Percentiles rank a stretch among this genome's conserved stretches.
phyloP scores from a whole-genome alignment of 2,888 invertebrate genomes.

The Halictus ligatus region DNA sequence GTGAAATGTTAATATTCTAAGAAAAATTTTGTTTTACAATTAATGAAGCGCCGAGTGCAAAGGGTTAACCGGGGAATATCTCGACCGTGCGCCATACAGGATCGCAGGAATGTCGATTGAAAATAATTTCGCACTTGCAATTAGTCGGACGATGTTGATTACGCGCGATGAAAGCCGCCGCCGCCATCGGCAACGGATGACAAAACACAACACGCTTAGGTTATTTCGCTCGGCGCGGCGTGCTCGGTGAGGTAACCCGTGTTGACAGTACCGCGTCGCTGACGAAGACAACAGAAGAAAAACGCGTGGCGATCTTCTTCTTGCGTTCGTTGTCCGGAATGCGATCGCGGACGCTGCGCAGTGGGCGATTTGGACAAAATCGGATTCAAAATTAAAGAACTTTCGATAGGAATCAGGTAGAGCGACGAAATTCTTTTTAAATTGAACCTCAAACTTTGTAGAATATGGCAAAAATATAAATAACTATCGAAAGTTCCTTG shows the following conservation, averaged over 20 bases:
- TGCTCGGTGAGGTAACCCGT: not conserved
- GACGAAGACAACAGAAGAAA: conserved; percentile 10
- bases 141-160: conserved; percentile 26
- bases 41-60: no score
- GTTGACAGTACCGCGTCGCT: not conserved
- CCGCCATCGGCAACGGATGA: not conserved
- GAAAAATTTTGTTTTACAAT: no score
- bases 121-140: conserved; percentile 37
- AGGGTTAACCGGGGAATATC: not conserved
- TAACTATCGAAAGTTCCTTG: no score
- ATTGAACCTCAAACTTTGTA: no score
- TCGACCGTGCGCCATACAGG: not conserved
- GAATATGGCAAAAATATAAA: no score
- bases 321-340: not conserved
- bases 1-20: no score
- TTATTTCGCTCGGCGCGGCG: conserved; percentile 4
- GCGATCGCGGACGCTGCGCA: not conserved
- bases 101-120: conserved; percentile 8
- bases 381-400: no score
- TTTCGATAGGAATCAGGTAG: no score
- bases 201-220: not conserved
- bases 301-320: not conserved
- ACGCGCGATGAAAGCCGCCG: conserved; percentile 15
- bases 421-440: no score
- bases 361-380: no score